Conservation (phyloP, 2,113 vertebrate species). For the Gobio gobio region DNA sequence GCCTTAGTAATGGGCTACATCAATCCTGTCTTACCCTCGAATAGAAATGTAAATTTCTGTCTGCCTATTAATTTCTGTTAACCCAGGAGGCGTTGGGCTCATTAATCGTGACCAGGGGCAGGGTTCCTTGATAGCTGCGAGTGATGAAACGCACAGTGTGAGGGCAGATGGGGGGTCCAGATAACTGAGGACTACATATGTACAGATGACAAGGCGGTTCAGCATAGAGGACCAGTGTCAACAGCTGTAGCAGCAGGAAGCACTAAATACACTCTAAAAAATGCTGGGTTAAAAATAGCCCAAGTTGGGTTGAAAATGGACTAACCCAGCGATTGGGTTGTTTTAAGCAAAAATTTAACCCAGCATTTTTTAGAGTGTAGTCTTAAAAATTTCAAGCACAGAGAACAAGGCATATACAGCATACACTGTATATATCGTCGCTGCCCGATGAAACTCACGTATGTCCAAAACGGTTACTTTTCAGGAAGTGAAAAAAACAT, state of each 20-base stretch:
- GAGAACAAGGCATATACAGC: too few species aligned
- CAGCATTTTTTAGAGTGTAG: too few species aligned
- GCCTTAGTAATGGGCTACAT: conserved; percentile 50
- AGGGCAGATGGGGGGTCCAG: conserved; percentile 24
- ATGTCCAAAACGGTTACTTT: too few species aligned
- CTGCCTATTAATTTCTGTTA: conserved; percentile 62
- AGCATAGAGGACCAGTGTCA: background rate
- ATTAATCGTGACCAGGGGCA: conserved; percentile 52
- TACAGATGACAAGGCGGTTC: conserved; percentile 21
- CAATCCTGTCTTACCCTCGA: conserved; percentile 53
- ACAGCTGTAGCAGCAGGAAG: background rate
- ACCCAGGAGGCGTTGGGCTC: conserved; percentile 51
- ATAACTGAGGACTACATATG: conserved; percentile 15
- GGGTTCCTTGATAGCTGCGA: conserved; percentile 38
- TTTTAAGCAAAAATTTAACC: too few species aligned
- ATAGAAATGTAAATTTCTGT: conserved; percentile 64
- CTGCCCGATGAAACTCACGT: too few species aligned
- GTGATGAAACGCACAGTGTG: conserved; percentile 43
- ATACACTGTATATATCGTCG: too few species aligned
- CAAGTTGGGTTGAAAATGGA: too few species aligned
- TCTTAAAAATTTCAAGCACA: too few species aligned
- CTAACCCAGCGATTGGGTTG: too few species aligned
- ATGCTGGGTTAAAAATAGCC: too few species aligned
- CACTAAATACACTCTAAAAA: too few species aligned
- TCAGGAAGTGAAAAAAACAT: too few species aligned